A percentile compares a stretch with the other conserved stretches of the same genome.
Evolutionary conservation across 2,113 vertebrate species (phyloP).

Genomic region (Caranx melampygus): DNA sequence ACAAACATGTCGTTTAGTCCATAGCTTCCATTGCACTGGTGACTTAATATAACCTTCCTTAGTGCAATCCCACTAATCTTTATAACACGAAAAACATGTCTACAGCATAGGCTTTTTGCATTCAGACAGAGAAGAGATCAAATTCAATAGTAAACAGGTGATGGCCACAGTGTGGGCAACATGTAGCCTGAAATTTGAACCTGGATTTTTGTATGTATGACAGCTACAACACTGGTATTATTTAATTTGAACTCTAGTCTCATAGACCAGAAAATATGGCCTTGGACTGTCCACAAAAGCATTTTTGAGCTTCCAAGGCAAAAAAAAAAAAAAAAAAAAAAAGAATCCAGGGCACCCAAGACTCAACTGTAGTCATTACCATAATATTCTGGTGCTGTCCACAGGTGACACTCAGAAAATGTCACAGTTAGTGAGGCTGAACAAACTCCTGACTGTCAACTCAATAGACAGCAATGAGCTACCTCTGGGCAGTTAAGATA

Average conservation of each 20-base stretch:
- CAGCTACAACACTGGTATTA: background rate
- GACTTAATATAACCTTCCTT: conserved; percentile 24
- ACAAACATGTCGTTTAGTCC: conserved; percentile 17
- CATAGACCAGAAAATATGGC: background rate
- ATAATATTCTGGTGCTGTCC: background rate
- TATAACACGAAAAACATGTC: conserved; percentile 30
- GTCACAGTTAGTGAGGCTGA: background rate
- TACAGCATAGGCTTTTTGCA: conserved; percentile 27
- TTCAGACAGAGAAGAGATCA: conserved; percentile 41
- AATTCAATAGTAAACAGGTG: conserved; percentile 35
- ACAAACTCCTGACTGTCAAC: background rate
- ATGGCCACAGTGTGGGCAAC: conserved; percentile 6
- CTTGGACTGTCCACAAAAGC: conserved; percentile 11
- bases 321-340: too few relatives aligned
- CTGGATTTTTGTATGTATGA: conserved; percentile 6
- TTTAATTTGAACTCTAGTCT: conserved; percentile 1
- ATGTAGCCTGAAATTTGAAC: conserved; percentile 14
- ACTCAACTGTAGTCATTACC: background rate
- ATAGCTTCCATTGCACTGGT: background rate
- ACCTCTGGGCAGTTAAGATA: background rate
- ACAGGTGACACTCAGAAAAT: background rate
- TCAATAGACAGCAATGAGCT: background rate
- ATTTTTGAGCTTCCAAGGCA: background rate
- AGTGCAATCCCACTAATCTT: conserved; percentile 33
- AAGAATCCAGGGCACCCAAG: background rate